Conservation (phyloP, 2,113 vertebrate species). For the Deroptyus accipitrinus region DNA sequence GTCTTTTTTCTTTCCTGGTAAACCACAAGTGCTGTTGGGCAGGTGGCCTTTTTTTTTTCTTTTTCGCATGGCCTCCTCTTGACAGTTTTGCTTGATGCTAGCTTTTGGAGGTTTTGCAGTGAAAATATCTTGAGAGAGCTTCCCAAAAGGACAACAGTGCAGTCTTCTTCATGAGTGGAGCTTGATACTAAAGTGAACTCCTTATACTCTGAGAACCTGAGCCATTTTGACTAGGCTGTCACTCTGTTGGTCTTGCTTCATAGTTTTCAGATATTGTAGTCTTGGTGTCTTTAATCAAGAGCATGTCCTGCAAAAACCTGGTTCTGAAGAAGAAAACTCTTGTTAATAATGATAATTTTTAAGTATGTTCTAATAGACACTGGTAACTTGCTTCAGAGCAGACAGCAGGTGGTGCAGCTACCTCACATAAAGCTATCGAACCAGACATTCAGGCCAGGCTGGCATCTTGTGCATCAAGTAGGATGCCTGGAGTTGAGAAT, state of each 20-base stretch:
- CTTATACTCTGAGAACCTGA: background rate
- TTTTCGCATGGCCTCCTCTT: background rate
- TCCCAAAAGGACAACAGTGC: background rate
- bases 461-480: background rate
- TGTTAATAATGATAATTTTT: background rate
- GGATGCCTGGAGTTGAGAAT: background rate
- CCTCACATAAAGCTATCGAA: background rate
- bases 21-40: background rate
- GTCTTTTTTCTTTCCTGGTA: background rate
- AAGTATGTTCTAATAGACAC: background rate
- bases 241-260: background rate
- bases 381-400: background rate
- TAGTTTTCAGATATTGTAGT: background rate
- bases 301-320: background rate
- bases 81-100: background rate
- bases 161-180: background rate
- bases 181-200: background rate
- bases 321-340: background rate
- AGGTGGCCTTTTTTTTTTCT: background rate
- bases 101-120: background rate
- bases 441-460: background rate
- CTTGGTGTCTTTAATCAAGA: background rate
- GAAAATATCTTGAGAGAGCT: background rate
- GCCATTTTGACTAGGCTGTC: background rate
- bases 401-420: constrained; percentile 73